Evolutionary conservation across 2,113 vertebrate genomes (phyloP).

Genomic region (Cavia aperea): DNA sequence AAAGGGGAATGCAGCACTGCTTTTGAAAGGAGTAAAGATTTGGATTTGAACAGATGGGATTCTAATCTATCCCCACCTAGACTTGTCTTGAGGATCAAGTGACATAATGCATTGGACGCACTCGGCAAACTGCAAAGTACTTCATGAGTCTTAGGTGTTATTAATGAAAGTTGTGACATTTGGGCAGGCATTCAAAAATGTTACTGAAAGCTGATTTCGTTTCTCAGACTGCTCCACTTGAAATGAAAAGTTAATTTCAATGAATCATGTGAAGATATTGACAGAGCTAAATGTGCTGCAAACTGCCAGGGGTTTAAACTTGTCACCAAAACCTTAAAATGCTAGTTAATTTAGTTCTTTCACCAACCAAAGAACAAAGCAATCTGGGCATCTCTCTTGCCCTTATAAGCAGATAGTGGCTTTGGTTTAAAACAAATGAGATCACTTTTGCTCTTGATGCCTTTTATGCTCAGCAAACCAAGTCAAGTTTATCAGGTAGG

Average conservation of each 20-base stretch:
- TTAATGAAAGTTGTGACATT: conserved; percentile 54
- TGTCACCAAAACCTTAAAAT: conserved; percentile 22
- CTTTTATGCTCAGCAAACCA: conserved; percentile 29
- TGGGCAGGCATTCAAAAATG: conserved; percentile 35
- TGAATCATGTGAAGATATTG: conserved; percentile 47
- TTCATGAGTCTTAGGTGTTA: conserved; percentile 26
- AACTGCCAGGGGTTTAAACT: conserved; percentile 26
- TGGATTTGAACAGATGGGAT: background rate
- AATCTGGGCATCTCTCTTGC: background rate
- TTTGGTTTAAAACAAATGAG: conserved; percentile 37
- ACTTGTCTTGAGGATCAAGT: background rate
- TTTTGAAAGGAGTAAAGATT: background rate
- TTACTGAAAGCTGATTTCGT: conserved; percentile 37
- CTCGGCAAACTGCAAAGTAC: background rate
- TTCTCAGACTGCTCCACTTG: conserved; percentile 26
- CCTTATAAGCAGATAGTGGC: background rate
- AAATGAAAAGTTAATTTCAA: conserved; percentile 60
- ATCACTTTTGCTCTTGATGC: background rate
- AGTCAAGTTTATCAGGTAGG: conserved; percentile 41
- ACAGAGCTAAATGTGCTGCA: conserved; percentile 38
- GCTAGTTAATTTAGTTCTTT: conserved; percentile 49
- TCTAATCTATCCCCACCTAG: background rate
- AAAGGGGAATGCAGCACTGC: background rate
- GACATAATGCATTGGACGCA: conserved; percentile 10
- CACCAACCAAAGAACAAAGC: conserved; percentile 4